Conservation (phyloP, 2,113 vertebrate genomes). For the Atrichornis clamosus region DNA sequence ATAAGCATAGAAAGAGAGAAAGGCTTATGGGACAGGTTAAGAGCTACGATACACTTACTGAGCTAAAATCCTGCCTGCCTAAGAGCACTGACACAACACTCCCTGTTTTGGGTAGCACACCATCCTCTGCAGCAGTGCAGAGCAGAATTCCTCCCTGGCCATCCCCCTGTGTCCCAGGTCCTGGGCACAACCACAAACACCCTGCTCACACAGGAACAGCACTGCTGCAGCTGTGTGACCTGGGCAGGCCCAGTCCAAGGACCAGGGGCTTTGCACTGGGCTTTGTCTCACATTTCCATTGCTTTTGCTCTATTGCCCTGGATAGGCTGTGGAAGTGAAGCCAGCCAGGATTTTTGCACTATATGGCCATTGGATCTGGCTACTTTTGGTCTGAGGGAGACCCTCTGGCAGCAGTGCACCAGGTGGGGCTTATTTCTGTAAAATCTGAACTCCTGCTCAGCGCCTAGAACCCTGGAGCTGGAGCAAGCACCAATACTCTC, state of each 20-base stretch:
- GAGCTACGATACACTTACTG: neutral
- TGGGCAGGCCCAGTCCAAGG: neutral
- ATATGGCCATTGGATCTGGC: neutral
- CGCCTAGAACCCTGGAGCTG: neutral
- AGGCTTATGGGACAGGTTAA: neutral
- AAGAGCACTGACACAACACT: neutral
- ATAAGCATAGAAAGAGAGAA: neutral
- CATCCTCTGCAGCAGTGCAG: neutral
- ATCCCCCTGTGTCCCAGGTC: fast-evolving
- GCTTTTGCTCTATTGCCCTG: neutral
- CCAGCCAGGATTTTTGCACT: neutral
- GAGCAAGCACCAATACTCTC: neutral
- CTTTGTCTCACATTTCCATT: neutral
- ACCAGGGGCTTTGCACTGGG: neutral
- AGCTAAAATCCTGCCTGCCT: neutral
- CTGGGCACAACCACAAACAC: fast-evolving
- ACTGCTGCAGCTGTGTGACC: fast-evolving
- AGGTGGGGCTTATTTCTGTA: neutral
- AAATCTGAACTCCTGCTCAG: neutral
- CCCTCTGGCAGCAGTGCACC: neutral
- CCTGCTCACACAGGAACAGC: neutral
- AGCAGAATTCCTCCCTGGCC: neutral
- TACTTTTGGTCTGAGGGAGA: neutral
- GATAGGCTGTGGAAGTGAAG: neutral
- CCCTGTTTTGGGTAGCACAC: fast-evolving